Evolutionary conservation across 2,888 invertebrate genomes (phyloP).

Genomic region (Idaea aversata): DNA sequence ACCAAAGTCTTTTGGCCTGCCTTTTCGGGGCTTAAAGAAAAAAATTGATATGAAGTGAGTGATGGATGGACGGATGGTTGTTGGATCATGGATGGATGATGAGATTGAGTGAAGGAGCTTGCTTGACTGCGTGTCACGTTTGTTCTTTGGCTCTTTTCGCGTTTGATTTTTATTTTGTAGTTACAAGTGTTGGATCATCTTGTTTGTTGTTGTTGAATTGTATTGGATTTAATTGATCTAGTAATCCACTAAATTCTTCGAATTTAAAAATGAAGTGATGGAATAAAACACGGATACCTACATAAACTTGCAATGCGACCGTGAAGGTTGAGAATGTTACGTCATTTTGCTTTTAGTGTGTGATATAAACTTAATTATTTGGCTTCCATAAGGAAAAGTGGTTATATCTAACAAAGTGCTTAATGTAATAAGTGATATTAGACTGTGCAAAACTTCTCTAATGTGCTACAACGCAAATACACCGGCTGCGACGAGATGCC

Average conservation of each 20-base stretch:
- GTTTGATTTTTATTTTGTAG: slow-evolving; percentile 58
- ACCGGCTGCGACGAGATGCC: slow-evolving; percentile 78
- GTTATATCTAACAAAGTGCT: slow-evolving; percentile 46
- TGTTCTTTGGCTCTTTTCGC: slow-evolving; percentile 64
- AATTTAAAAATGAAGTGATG: slow-evolving; percentile 13
- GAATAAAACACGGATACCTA: slow-evolving; percentile 28
- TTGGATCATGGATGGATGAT: not conserved
- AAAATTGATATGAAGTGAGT: not conserved
- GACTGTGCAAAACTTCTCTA: slow-evolving; percentile 52
- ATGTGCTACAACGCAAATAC: slow-evolving; percentile 51
- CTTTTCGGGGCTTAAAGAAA: not conserved
- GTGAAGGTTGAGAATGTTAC: slow-evolving; percentile 81
- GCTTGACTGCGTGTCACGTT: slow-evolving; percentile 81
- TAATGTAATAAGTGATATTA: slow-evolving; percentile 43
- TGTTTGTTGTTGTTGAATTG: slow-evolving; percentile 20
- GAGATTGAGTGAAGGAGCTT: slow-evolving; percentile 50
- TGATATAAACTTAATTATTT: slow-evolving; percentile 66
- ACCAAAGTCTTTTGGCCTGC: not conserved
- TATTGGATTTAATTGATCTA: slow-evolving; percentile 18
- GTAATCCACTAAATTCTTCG: slow-evolving; percentile 36
- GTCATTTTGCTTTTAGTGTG: slow-evolving; percentile 76
- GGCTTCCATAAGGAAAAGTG: slow-evolving; percentile 54
- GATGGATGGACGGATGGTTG: slow-evolving; percentile 2
- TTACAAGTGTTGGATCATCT: slow-evolving; percentile 18
- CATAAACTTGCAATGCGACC: slow-evolving; percentile 70